Conservation (phyloP, 2,888 invertebrate species). For the Rhodophaea formosa region DNA sequence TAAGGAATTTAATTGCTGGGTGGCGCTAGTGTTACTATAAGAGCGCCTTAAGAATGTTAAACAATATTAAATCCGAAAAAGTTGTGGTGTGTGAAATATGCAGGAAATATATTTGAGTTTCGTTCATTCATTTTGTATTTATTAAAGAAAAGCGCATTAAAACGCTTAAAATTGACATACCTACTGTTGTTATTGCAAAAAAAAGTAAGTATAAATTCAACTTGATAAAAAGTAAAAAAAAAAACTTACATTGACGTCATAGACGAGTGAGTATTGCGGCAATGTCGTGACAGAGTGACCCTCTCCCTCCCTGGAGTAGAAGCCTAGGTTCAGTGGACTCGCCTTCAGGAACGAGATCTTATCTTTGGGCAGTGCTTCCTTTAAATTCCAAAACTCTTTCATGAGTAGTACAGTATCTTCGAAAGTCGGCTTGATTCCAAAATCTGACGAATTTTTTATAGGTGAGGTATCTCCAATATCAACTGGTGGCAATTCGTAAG, state of each 20-base stretch:
- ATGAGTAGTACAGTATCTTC: background rate
- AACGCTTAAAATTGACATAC: too few relatives aligned
- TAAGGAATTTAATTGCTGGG: too few relatives aligned
- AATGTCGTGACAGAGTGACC: constrained; percentile 36
- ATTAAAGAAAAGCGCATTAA: too few relatives aligned
- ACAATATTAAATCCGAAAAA: too few relatives aligned
- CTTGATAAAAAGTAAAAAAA: constrained; percentile 3
- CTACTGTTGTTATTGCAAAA: too few relatives aligned
- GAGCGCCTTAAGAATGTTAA: too few relatives aligned
- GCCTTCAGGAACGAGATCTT: constrained; percentile 39
- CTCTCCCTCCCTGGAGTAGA: constrained; percentile 37
- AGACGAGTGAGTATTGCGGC: constrained; percentile 57
- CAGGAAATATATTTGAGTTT: too few relatives aligned
- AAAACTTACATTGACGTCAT: constrained; percentile 66
- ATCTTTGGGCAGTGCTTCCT: constrained; percentile 28
- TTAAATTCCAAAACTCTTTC: constrained; percentile 4
- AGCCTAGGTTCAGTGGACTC: constrained; percentile 40
- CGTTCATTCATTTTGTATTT: too few relatives aligned
- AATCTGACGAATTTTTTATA: too few relatives aligned
- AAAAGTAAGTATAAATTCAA: too few relatives aligned
- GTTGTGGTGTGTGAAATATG: too few relatives aligned
- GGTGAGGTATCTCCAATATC: background rate
- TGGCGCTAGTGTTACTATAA: too few relatives aligned
- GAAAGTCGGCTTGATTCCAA: background rate
- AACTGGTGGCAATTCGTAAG: background rate